Evolutionary conservation across 2,113 vertebrate genomes (phyloP), one percentile per base, ranked within the genome.

Genomic region (Nansenia antarctica): DNA sequence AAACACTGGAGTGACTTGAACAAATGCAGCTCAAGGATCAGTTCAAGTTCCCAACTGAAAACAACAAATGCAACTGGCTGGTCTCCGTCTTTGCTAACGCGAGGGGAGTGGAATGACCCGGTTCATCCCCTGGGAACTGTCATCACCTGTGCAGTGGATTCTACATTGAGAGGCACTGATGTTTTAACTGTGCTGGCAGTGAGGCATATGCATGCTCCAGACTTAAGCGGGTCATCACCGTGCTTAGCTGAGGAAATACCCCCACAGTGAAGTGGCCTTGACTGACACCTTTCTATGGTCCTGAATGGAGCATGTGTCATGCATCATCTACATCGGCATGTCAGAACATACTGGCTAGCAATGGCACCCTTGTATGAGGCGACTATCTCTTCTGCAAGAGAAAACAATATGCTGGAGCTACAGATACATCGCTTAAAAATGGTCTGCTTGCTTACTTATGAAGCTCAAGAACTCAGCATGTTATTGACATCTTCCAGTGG

Each of bases 71-170:
- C 53, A 39, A 0, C 27, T 32, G n/a, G 62, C 66, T 74, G 67
- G 5, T 67, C 27, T 12, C 32, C 47, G 52, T 65, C 55, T 18
- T 3, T 34, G 31, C 30, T 60, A 42, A 75, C 32, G 31, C 55
- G 32, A 65, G 67, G 55, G 54, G 62, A 78, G 32, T 24, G 27
- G 35, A 67, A 42, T 42, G 57, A 73, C 65, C 37, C 37, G 61
- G 47, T 27, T 54, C 59, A 72, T 15, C 63, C 63, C 55, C 70
- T 2, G 69, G 69, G 66, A 58, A 35, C 65, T 70, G 80, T 77
- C 80, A 74, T 74, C 47, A 71, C 61, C 58, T 59, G 47, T 18
- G 32, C 27, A 64, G 42, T 70, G 58, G 12, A 30, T 31, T 11
- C 29, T 20, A 52, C 49, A 24, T 7, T 52, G 49, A 52, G 49